These are phyloP conservation scores for Saxidomus purpurata DNA, from an alignment of 1,140 invertebrate genomes.

Conservation along the genomic window DNA sequence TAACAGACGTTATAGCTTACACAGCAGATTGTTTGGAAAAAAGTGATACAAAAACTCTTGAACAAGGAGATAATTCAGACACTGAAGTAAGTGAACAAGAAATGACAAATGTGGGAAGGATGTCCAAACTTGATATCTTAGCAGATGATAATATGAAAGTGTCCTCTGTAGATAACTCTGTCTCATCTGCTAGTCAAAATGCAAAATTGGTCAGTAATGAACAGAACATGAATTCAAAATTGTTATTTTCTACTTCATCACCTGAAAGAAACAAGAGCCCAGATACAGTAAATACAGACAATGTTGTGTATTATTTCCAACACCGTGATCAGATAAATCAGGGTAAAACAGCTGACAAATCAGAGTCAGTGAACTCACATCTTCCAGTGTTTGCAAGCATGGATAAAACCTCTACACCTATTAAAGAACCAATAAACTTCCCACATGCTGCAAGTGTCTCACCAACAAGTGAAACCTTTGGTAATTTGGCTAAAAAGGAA, in stretches of 20 bases:
- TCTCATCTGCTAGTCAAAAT: neutral
- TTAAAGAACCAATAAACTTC: conserved; percentile 49
- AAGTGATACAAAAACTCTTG: neutral
- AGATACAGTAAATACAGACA: conserved; percentile 30
- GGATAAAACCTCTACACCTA: conserved; percentile 58
- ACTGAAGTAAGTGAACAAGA: neutral
- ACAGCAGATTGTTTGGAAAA: conserved; percentile 65
- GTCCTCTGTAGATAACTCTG: conserved; percentile 55
- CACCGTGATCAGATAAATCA: conserved; percentile 53
- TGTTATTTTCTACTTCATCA: conserved; percentile 38
- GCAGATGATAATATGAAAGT: conserved; percentile 58
- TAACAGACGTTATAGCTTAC: conserved; percentile 59
- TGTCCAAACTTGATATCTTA: conserved; percentile 41
- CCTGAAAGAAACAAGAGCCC: neutral
- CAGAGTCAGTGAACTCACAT: neutral
- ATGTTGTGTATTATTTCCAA: conserved; percentile 61
- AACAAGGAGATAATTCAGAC: neutral
- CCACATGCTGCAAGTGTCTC: neutral
- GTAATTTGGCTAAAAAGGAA: conserved; percentile 30
- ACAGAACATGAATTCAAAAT: neutral
- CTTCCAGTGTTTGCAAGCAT: conserved; percentile 42
- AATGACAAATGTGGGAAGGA: neutral
- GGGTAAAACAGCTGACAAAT: neutral
- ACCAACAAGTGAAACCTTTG: conserved; percentile 26
- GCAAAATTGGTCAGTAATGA: neutral